Evolutionary conservation across 2,888 invertebrate species (phyloP).

Genomic region (Cetonia aurata): DNA sequence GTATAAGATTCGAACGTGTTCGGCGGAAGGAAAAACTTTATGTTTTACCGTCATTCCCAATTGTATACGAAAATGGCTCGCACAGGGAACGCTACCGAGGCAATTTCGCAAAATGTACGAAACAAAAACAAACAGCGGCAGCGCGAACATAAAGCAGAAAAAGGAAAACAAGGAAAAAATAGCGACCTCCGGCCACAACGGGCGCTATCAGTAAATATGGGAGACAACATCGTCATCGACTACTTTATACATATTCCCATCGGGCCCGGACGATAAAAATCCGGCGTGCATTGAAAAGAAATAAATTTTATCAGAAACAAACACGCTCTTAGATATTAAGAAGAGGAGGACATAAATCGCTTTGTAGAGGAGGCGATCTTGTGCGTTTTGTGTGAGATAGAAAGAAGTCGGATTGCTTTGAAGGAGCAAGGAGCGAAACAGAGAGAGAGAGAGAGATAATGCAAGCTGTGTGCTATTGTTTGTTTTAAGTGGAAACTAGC

Average conservation of each 20-base stretch:
- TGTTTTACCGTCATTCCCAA: slow-evolving; percentile 25
- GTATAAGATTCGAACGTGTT: too few relatives aligned
- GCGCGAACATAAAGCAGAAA: slow-evolving; percentile 35
- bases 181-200: slow-evolving; percentile 33
- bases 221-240: slow-evolving; percentile 34
- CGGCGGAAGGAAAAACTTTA: slow-evolving; percentile 2
- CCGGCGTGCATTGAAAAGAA: slow-evolving; percentile 43
- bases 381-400: slow-evolving; percentile 9
- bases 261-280: slow-evolving; percentile 44
- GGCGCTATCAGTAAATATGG: slow-evolving; percentile 36
- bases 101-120: slow-evolving; percentile 36
- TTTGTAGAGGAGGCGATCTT: slow-evolving; percentile 30
- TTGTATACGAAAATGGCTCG: slow-evolving; percentile 29
- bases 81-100: slow-evolving; percentile 21
- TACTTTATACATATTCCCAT: slow-evolving; percentile 43
- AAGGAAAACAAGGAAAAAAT: slow-evolving; percentile 31
- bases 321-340: slow-evolving; percentile 46
- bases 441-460: slow-evolving; percentile 4
- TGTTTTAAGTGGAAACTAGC: slow-evolving; percentile 44
- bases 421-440: too few relatives aligned
- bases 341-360: slow-evolving; percentile 41
- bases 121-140: slow-evolving; percentile 35
- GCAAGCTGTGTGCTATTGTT: slow-evolving; percentile 29
- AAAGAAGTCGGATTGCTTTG: slow-evolving; percentile 4
- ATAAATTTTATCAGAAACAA: slow-evolving; percentile 46